Base-by-base conservation (phyloP, 2,113 vertebrate genomes). In the Pituophis catenifer region DNA sequence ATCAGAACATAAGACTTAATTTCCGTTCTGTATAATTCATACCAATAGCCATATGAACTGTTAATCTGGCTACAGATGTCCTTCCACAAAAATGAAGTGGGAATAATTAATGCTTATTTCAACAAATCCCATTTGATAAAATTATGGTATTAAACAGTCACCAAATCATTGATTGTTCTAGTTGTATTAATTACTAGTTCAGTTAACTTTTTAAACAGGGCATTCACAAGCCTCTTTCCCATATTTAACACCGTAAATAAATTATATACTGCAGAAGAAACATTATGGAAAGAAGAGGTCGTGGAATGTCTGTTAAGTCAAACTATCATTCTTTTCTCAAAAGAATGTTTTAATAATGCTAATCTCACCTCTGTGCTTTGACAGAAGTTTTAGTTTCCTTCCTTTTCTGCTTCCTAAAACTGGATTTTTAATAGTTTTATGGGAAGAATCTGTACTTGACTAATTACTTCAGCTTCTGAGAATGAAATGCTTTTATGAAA, bases 311-410 rank as follows among this genome's bases (percentile, higher is more conserved):
- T 96, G 70, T 95, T 94, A 93, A 92, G 70, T 93, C 85, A 1
- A 13, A 94, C 92, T 94, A 89, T 96, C 95, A 93, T 59, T 57
- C n/a, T 92, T 87, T 93, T 96, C 91, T 95, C 94, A 96, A 92
- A 95, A 94, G 94, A 95, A 92, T 94, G 94, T 94, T 95, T 96
- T 96, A 97, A 95, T 96, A 96, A 93, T 0, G 86, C 89, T 96
- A 97, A 97, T 97, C 96, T 96, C 94, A 88, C 93, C 95, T 70
- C 65, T 92, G 65, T 97, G 96, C 96, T 97, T 96, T 96, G 97
- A 97, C 96, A 96, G 96, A 96, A 96, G 96, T 96, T 93, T 87
- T n/a, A 0, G 92, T 96, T 97, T 97, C 96, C 97, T 98, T 97
- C 97, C 97, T 97, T 90, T 95, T 95, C 93, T 93, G 89, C 59